These are phyloP conservation scores for Lutra lutra DNA, from an alignment of 2,797 vertebrate species.

Conservation along the genomic window DNA sequence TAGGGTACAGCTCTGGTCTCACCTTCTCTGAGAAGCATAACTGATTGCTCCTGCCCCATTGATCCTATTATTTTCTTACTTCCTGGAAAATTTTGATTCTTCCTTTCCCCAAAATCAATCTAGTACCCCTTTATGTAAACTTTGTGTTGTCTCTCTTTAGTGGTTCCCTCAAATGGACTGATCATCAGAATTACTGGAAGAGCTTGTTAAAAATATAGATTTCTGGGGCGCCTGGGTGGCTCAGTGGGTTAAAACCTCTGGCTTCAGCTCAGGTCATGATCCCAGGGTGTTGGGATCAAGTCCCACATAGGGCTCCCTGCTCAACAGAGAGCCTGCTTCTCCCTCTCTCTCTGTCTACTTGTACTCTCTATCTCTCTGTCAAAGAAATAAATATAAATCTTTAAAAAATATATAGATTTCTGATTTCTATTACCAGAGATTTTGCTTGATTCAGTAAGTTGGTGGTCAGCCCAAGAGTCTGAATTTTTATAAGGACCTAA, in stretches of 20 bases:
- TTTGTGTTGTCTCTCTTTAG: not conserved
- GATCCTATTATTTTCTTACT: slow-evolving; percentile 12
- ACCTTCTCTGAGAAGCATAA: not conserved
- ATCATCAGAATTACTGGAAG: slow-evolving; percentile 15
- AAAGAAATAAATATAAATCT: too few relatives aligned
- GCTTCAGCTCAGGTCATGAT: too few relatives aligned
- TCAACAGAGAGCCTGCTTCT: too few relatives aligned
- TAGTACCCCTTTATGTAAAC: not conserved
- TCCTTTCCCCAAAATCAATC: not conserved
- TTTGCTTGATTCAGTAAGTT: slow-evolving; percentile 52
- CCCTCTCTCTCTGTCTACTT: too few relatives aligned
- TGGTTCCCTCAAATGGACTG: not conserved
- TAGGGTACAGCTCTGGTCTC: not conserved
- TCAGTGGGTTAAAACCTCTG: too few relatives aligned
- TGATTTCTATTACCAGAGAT: not conserved
- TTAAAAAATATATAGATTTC: not conserved
- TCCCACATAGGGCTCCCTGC: too few relatives aligned
- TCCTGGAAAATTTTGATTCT: not conserved
- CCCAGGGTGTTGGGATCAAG: too few relatives aligned
- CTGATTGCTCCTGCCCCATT: not conserved
- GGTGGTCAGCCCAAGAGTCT: not conserved
- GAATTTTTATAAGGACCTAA: slow-evolving; percentile 3
- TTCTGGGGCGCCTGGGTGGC: not conserved
- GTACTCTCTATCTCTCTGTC: too few relatives aligned
- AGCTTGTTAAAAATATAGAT: not conserved